Evolutionary conservation across 2,113 vertebrate genomes (phyloP).

Genomic region (Odobenus rosmarus): DNA sequence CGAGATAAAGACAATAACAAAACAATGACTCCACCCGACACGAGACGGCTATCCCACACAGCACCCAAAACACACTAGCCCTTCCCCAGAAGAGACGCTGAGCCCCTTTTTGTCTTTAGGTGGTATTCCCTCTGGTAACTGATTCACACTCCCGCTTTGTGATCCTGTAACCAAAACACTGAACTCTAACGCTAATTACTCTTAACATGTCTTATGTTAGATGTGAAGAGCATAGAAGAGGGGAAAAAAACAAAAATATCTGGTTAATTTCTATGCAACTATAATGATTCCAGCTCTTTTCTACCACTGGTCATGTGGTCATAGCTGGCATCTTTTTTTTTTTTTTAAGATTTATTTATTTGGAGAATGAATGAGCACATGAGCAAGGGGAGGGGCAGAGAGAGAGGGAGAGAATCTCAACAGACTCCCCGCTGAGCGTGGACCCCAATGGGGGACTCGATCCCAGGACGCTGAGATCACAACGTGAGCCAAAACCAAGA

Average conservation of each 20-base stretch:
- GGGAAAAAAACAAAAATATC: neutral
- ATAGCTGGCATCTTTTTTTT: neutral
- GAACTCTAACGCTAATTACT: neutral
- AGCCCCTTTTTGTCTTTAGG: neutral
- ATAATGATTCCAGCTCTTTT: neutral
- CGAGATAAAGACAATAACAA: neutral
- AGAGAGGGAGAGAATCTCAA: neutral
- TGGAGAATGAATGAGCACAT: neutral
- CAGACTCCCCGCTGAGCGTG: too few relatives aligned
- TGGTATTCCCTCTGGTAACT: neutral
- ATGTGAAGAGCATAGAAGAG: neutral
- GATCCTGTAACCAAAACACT: neutral
- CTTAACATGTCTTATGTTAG: neutral
- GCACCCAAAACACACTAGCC: neutral
- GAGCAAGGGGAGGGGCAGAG: neutral
- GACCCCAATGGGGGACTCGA: neutral
- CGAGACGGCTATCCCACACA: neutral
- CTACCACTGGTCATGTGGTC: neutral
- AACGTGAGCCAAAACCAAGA: neutral
- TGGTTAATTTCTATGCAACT: neutral
- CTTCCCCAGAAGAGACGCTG: neutral
- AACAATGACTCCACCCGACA: neutral
- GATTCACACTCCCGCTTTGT: neutral
- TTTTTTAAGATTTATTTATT: neutral
- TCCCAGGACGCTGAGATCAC: neutral